These are phyloP conservation scores for Spinus pinus DNA, from an alignment of 2,797 vertebrate genomes.

Conservation along the genomic window DNA sequence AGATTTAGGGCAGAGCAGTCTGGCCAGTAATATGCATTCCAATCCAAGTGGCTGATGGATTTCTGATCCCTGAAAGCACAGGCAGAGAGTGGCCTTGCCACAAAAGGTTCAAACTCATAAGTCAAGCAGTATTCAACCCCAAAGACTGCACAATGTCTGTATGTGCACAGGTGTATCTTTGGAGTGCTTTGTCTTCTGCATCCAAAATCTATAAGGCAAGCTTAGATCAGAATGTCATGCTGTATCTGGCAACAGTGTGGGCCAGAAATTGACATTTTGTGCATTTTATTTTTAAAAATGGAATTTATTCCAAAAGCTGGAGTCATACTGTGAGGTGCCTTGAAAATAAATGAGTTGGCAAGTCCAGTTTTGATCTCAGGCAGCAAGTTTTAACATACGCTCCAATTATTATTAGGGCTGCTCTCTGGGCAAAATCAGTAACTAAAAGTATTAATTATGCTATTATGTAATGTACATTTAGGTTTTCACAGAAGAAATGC, in stretches of 20 bases:
- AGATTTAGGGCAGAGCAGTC: neutral
- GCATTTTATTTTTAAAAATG: neutral
- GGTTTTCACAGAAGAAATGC: neutral
- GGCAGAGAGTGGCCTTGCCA: neutral
- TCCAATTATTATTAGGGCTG: neutral
- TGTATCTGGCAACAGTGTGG: neutral
- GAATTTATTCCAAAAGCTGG: neutral
- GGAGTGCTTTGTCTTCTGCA: neutral
- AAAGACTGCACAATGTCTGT: accelerated
- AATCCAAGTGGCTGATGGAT: neutral
- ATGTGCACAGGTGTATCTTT: neutral
- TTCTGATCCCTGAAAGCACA: neutral
- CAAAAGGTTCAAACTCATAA: neutral
- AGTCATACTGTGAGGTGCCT: neutral
- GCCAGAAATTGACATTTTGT: neutral
- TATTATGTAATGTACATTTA: neutral
- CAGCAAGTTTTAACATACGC: neutral
- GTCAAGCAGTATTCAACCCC: neutral
- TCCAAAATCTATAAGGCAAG: neutral
- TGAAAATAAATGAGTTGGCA: neutral
- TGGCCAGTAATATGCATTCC: neutral
- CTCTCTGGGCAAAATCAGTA: neutral
- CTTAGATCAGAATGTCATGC: neutral
- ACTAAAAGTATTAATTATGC: neutral
- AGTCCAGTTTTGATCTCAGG: neutral